Conservation (phyloP, 2,113 vertebrate genomes). For the Ophiodon elongatus region DNA sequence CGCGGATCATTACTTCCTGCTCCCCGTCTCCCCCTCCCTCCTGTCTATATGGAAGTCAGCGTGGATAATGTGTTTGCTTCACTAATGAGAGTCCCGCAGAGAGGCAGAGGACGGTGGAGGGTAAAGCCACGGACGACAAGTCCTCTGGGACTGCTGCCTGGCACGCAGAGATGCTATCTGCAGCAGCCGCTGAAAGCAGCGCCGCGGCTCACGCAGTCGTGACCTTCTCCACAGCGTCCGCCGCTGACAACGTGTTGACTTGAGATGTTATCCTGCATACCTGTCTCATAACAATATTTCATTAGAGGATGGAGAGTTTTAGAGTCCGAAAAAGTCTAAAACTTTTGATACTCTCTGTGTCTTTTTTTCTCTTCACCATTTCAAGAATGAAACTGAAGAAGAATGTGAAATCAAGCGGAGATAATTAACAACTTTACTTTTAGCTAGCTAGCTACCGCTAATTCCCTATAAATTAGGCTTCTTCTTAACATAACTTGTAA, state of each 20-base stretch:
- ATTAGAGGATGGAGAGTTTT: conserved; percentile 13
- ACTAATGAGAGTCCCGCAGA: conserved; percentile 69
- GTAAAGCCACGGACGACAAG: conserved; percentile 32
- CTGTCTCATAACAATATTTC: conserved; percentile 34
- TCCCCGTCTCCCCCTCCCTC: conserved; percentile 58
- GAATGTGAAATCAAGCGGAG: neutral
- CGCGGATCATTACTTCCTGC: conserved; percentile 78
- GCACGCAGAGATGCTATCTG: conserved; percentile 49
- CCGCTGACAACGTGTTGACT: conserved; percentile 32
- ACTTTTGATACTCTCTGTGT: neutral
- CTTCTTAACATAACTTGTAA: neutral
- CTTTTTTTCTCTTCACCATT: neutral
- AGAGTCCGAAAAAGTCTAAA: neutral
- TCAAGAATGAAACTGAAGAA: neutral
- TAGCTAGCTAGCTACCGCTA: neutral
- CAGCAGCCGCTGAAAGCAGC: conserved; percentile 26
- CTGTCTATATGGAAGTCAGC: conserved; percentile 40
- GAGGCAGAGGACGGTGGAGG: conserved; percentile 65
- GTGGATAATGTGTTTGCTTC: conserved; percentile 65
- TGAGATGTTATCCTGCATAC: conserved; percentile 29
- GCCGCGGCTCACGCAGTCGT: neutral
- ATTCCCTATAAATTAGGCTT: neutral
- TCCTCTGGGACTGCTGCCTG: conserved; percentile 43
- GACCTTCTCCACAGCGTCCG: conserved; percentile 44
- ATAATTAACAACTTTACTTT: neutral